Base-by-base conservation (phyloP, 2,888 invertebrate species). In the Anodontia alba region DNA sequence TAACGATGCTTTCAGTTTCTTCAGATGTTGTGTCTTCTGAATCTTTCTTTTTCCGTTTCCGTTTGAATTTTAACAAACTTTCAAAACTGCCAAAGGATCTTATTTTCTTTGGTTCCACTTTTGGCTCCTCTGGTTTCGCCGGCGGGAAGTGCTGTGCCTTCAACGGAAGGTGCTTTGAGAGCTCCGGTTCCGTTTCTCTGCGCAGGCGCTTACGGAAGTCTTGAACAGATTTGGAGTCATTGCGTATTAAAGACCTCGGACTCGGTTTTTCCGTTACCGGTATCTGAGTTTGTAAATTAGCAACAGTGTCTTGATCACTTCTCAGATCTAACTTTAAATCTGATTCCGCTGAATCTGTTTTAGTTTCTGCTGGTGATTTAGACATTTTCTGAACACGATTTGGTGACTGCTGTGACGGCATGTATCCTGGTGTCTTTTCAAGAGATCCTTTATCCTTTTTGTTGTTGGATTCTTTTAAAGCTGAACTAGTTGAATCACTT, bases 51-150 rank as follows among this genome's bases (percentile, higher is more conserved):
- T 81, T 77, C 49, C 84, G 71, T 70, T 87, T 89, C 31, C 77
- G 75, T 71, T 81, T 83, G 57, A 88, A 86, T 76, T 86, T 86
- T n/a, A 88, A 78, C n/a, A 90, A 78, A 78, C 87, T 90, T 46
- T 90, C 90, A 43, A 90, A 79, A 71, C 90, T 90, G 23, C 90
- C 90, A 76, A 90, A 88, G 0, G 89, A 87, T 36, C 83, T 81
- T 23, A 90, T 57, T 70, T 89, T 89, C 57, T 88, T 83, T 0
- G 79, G 76, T 12, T 73, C 66, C 1, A 75, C 62, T 62, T 76
- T 51, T 31, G 78, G 80, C 29, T 71, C 70, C 17, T 57, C 68
- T n/a, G 67, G 36, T 23, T 72, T 75, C 12, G 79, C 67, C 10
- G 81, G 76, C 29, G 87, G 81, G 57, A 88, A 88, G 83, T 90